Evolutionary conservation across 35 echinoderm and acorn worm genomes (phyloP), one percentile per base, ranked within the genome.

Genomic region (Stichopus chloronotus): DNA sequence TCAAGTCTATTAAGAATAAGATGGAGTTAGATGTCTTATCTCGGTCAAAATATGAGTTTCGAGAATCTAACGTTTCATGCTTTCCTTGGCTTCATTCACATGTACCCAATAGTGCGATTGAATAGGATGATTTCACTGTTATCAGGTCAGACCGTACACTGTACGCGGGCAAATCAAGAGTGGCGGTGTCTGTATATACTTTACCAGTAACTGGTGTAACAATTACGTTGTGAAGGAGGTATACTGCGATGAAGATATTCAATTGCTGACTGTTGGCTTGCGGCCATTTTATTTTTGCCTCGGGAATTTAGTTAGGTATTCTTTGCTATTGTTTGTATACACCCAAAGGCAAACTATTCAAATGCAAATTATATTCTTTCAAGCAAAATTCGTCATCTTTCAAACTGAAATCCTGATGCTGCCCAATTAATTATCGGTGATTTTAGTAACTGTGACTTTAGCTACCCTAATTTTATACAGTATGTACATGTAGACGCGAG

Each of bases 241-340:
- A 81, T 23, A 23, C 25, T 52, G 78, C 25, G 14, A 11, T n/a
- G n/a, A n/a, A 25, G 80, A 52, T 53, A 56, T 83, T 83, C 87
- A 96, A 87, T 58, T 94, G 16, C 25, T 96, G 23, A 91, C 92
- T 4, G 78, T 96, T 71, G 87, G 92, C 2, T 25, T 94, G 10
- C 54, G 95, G 78, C 92, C 92, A 19, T 90, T 80, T 65, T 96
- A 96, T 55, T 74, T 96, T 43, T 93, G 10, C 92, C 92, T 17
- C 24, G 92, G 79, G 92, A 93, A 86, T 93, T 93, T 52, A 21
- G 22, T 13, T 54, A 86, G 24, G 30, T 93, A 14, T 63, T 85
- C 10, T 52, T 93, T 25, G 86, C 76, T 17, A 59, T 86, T 53
- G 79, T 85, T 22, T 93, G 84, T 79, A 93, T 85, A 14, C 56